Base-by-base conservation (phyloP, 2,113 vertebrate genomes). In the Sander vitreus region DNA sequence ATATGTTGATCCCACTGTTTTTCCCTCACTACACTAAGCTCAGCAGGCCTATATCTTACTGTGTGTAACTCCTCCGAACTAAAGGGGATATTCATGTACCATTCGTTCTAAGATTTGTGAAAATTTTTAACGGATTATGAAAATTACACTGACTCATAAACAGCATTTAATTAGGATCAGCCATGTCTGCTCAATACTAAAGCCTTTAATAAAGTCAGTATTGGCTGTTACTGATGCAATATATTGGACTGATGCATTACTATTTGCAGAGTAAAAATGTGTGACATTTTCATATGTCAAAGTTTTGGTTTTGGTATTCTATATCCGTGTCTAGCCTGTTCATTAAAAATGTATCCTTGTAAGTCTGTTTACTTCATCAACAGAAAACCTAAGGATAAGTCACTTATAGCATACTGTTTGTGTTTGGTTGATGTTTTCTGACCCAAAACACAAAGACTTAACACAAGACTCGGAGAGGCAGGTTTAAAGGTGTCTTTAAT, bases 131-230 rank as follows among this genome's bases (percentile, higher is more conserved):
- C 21, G 13, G 5, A 18, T 15, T 65, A 65, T 36, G 58, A 57
- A 27, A 59, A 68, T 39, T 1, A 59, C 11, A 53, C 5, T 21
- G 13, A 50, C n/a, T 10, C 9, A 5, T 33, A 15, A 72, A 65
- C 39, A 55, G 6, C 6, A 16, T 36, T 25, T 51, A 18, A 43
- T 25, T 4, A 15, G 3, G 67, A 55, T 68, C 21, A 43, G 10
- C 36, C 55, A 36, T 57, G 7, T 69, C 33, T 7, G 10, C 19
- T 57, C 63, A 73, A 47, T 78, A 58, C 25, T 33, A 39, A 8
- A 62, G 15, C n/a, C 2, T 50, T 76, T 71, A n/a, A 63, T 68
- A 73, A 76, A 58, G 30, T 64, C 73, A 73, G 36, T 27, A 19
- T 62, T 39, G 21, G 21, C 4, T n/a, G 45, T 21, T 57, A 7